Conservation (phyloP, 2,797 vertebrate genomes). For the Paguma larvata region DNA sequence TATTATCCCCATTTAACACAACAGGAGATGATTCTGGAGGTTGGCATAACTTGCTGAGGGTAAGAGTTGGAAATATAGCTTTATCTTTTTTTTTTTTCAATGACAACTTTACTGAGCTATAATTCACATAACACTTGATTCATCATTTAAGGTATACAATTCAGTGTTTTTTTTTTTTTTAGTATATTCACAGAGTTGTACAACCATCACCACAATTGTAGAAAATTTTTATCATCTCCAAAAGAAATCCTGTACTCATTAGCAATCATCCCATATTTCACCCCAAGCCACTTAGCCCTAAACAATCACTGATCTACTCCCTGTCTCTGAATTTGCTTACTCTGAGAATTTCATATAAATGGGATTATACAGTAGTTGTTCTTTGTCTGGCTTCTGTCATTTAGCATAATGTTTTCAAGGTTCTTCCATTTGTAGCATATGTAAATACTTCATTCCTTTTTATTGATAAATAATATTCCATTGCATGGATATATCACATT, state of each 20-base stretch:
- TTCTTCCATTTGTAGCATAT: background rate
- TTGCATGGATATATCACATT: background rate
- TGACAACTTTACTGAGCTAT: background rate
- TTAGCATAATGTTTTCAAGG: background rate
- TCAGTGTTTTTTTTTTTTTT: background rate
- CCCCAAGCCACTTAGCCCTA: background rate
- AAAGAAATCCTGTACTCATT: background rate
- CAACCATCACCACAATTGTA: background rate
- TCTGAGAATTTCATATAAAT: background rate
- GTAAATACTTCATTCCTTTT: background rate
- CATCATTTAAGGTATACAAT: background rate
- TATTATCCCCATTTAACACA: background rate
- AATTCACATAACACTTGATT: background rate
- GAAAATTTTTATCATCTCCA: background rate
- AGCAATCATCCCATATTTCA: background rate
- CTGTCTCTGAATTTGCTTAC: background rate
- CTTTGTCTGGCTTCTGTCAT: background rate
- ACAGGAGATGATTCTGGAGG: background rate
- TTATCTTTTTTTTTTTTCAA: background rate
- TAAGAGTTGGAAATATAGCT: background rate
- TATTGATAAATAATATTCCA: background rate
- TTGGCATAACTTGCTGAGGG: background rate
- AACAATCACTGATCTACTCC: background rate
- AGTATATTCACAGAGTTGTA: background rate
- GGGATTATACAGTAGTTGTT: background rate